Evolutionary conservation across 2,797 vertebrate genomes (phyloP), one percentile per base, ranked within the genome.

Genomic region (Aselliscus stoliczkanus): DNA sequence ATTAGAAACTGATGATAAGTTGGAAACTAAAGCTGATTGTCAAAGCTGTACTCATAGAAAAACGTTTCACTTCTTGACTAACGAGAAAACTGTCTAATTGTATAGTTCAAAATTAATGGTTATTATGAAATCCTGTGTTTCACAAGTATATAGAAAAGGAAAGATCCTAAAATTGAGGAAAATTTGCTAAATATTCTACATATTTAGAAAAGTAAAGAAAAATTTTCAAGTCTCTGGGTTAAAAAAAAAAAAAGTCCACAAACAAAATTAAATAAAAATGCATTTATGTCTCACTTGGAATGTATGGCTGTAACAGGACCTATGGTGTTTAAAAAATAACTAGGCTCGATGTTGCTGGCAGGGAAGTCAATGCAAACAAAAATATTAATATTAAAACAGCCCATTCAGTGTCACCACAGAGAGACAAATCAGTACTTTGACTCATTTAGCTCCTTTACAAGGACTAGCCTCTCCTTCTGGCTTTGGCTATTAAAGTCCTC

Each of bases 21-120:
- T 87, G 42, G 69, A 95, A 94, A 83, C 34, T 52, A 84, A 91
- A 47, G 50, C 11, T 72, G 44, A 54, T 80, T 95, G 89, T 93
- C 34, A 93, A 92, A 91, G 77, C 44, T 75, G 39, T 73, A 42
- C 17, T 69, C 21, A 60, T 6, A 75, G 27, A 85, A 82, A 91
- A 94, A 81, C 1, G 2, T 76, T 82, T 85, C 42, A 95, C 60
- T 70, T 88, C 47, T 85, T 85, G 31, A 52, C n/a, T 60, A 81
- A 92, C 23, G 92, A 89, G 73, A 93, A 67, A 92, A 52, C 34
- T 52, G 5, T 73, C 17, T 87, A 81, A 77, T 4, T 83, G 23
- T 37, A 80, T 31, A 77, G 87, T 54, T 73, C 37, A 56, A 54
- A 94, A 62, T 56, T 72, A 64, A 73, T 69, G 25, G 7, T 81